phyloP scores from a whole-genome alignment of 1,140 invertebrate species.

The Drosophila saltans region DNA sequence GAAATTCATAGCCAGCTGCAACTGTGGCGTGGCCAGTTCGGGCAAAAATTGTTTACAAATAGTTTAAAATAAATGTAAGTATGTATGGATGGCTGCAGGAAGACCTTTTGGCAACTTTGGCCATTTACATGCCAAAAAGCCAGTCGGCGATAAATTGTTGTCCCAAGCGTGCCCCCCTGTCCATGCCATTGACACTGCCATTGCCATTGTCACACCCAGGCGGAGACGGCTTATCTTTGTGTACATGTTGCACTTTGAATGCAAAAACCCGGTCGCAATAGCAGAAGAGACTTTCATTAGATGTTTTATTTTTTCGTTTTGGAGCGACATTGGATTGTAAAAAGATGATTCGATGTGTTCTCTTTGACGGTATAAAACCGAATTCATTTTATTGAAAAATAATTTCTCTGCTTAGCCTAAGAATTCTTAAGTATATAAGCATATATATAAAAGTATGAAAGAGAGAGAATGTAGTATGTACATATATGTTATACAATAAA shows the following conservation, averaged over 20 bases:
- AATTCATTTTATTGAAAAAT: too few species aligned
- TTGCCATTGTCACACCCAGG: too few species aligned
- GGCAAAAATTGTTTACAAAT: conserved; percentile 62
- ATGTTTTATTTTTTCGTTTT: conserved; percentile 16
- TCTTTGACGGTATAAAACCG: too few species aligned
- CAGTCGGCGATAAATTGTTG: conserved; percentile 63
- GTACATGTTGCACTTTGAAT: conserved; percentile 65
- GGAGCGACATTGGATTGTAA: conserved; percentile 74
- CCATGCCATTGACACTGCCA: conserved; percentile 48
- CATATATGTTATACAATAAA: too few species aligned
- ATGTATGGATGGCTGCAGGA: conserved; percentile 5
- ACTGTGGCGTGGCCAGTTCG: conserved; percentile 27
- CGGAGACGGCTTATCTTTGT: conserved; percentile 21
- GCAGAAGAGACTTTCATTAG: conserved; percentile 65
- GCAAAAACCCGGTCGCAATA: conserved; percentile 70
- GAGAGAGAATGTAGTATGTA: too few species aligned
- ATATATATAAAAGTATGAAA: too few species aligned
- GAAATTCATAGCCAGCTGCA: conserved; percentile 60
- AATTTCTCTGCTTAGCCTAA: conserved; percentile 63
- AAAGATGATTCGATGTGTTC: too few species aligned
- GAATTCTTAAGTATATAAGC: too few species aligned
- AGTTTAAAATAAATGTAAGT: conserved; percentile 37
- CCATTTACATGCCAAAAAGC: conserved; percentile 57
- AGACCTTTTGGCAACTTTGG: conserved; percentile 56
- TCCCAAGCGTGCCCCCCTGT: conserved; percentile 51